phyloP scores from a whole-genome alignment of 2,797 vertebrate genomes.

The Bucorvus abyssinicus region DNA sequence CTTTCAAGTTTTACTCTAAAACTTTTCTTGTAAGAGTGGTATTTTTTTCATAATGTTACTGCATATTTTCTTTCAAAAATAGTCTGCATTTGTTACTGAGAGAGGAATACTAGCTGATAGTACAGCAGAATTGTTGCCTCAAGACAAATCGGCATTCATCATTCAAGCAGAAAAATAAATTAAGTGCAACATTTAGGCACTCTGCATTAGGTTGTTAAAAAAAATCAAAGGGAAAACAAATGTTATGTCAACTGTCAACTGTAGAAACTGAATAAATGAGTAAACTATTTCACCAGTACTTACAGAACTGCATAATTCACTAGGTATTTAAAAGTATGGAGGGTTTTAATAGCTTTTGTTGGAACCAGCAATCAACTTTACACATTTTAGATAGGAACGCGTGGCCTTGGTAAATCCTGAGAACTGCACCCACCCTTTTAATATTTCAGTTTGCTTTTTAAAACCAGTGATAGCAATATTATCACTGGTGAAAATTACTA shows the following conservation, averaged over 20 bases:
- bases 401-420: not conserved
- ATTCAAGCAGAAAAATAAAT: slow-evolving; percentile 72
- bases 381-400: not conserved
- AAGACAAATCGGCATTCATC: slow-evolving; percentile 60
- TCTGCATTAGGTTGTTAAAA: slow-evolving; percentile 3
- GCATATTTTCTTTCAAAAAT: slow-evolving; percentile 1
- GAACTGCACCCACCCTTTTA: not conserved
- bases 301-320: not conserved
- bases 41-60: not conserved
- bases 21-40: not conserved
- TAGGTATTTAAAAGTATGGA: not conserved
- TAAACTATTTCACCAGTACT: not conserved
- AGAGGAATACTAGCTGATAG: slow-evolving; percentile 12
- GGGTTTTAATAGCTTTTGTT: not conserved
- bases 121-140: slow-evolving; percentile 43
- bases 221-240: slow-evolving; percentile 19
- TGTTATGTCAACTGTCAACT: not conserved
- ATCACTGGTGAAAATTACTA: not conserved
- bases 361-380: not conserved
- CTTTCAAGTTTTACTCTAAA: slow-evolving; percentile 30
- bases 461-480: not conserved
- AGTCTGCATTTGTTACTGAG: slow-evolving; percentile 28
- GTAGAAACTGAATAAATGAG: not conserved
- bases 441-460: not conserved
- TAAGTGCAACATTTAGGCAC: slow-evolving; percentile 69